Conservation (phyloP, 1,140 invertebrate species). For the Cyclina sinensis region DNA sequence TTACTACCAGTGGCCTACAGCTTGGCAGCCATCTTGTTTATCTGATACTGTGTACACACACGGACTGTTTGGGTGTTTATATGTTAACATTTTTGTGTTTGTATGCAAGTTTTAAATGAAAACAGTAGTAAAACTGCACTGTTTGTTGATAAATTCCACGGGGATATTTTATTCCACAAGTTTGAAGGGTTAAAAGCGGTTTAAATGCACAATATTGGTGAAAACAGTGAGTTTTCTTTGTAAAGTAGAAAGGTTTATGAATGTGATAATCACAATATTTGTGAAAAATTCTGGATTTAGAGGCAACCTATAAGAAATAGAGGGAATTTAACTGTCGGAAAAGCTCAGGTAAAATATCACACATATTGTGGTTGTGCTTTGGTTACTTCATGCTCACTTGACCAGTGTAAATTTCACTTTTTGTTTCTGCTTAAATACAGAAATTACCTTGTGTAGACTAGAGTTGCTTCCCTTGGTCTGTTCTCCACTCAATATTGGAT, state of each 20-base stretch:
- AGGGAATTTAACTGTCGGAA: not conserved
- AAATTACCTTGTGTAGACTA: not conserved
- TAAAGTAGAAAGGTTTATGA: conserved; percentile 19
- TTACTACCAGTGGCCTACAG: conserved; percentile 13
- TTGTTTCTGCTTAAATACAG: not conserved
- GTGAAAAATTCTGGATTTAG: conserved; percentile 27
- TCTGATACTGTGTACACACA: conserved; percentile 17
- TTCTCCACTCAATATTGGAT: conserved; percentile 9
- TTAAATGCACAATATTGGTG: not conserved
- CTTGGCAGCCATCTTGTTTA: conserved; percentile 41
- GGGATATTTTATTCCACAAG: not conserved
- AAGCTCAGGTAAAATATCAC: not conserved
- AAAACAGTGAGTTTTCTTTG: conserved; percentile 37
- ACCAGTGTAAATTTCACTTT: not conserved
- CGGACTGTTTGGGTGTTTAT: not conserved
- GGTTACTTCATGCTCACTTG: no score
- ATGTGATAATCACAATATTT: not conserved
- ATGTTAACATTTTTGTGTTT: conserved; percentile 40
- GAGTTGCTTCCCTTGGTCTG: conserved; percentile 34
- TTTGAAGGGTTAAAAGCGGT: not conserved
- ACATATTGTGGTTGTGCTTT: not conserved
- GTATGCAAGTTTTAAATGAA: conserved; percentile 2
- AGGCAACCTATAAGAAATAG: not conserved
- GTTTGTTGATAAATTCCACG: not conserved
- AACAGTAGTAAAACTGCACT: conserved; percentile 12